Conservation (phyloP, 2,888 invertebrate genomes). For the Mesochorus sp. region DNA sequence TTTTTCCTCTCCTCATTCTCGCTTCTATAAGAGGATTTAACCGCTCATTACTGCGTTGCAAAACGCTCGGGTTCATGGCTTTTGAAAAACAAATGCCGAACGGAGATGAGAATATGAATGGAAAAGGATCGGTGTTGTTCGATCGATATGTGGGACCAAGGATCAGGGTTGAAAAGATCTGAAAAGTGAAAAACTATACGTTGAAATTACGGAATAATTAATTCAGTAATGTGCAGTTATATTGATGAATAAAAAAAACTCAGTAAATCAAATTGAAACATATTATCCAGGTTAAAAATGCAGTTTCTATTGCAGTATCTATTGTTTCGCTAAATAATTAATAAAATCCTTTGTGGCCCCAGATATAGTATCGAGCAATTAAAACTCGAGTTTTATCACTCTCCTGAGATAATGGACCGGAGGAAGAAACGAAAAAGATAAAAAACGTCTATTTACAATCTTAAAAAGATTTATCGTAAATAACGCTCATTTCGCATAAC, state of each 20-base stretch:
- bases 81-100: background rate
- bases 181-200: too few relatives aligned
- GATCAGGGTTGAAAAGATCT: too few relatives aligned
- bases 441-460: conserved; percentile 27
- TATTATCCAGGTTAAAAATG: too few relatives aligned
- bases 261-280: too few relatives aligned
- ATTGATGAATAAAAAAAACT: too few relatives aligned
- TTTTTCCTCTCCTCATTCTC: background rate
- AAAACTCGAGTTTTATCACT: conserved; percentile 34
- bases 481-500: conserved; percentile 24
- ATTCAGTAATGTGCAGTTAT: too few relatives aligned
- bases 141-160: too few relatives aligned
- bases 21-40: conserved; percentile 11
- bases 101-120: background rate
- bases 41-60: conserved; percentile 19
- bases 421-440: background rate
- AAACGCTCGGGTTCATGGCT: background rate
- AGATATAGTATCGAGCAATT: background rate
- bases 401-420: conserved; percentile 27
- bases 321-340: background rate
- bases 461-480: conserved; percentile 44
- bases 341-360: conserved; percentile 9
- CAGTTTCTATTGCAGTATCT: too few relatives aligned
- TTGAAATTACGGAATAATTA: too few relatives aligned
- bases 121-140: too few relatives aligned